Evolutionary conservation across 2,113 vertebrate genomes (phyloP).

Genomic region (Edolisoma coerulescens): DNA sequence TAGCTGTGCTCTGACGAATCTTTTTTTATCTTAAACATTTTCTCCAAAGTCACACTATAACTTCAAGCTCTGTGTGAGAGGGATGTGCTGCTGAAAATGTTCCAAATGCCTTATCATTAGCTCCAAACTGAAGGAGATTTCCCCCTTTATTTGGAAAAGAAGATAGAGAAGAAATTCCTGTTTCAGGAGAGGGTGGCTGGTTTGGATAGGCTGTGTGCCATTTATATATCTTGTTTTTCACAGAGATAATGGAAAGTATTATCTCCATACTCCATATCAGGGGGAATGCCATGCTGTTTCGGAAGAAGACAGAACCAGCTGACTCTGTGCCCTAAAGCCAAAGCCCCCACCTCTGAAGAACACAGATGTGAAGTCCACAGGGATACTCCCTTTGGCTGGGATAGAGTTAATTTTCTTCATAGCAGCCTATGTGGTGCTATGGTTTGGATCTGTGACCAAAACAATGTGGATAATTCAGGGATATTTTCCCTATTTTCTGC

Average conservation of each 20-base stretch:
- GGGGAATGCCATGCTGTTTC: neutral
- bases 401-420: neutral
- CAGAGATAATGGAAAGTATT: neutral
- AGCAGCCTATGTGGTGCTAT: neutral
- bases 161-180: neutral
- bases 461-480: no score
- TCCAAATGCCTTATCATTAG: neutral
- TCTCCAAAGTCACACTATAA: neutral
- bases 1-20: neutral
- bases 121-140: neutral
- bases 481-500: rapidly evolving
- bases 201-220: neutral
- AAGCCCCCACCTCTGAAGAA: neutral
- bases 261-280: neutral
- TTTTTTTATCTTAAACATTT: neutral
- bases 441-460: neutral
- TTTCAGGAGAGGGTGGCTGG: neutral
- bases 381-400: neutral
- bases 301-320: neutral
- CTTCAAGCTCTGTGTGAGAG: neutral
- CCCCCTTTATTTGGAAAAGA: neutral
- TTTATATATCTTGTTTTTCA: neutral
- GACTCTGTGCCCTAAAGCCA: neutral
- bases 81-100: neutral
- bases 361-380: neutral